Percentiles rank a stretch among this genome's conserved stretches.
phyloP scores from a whole-genome alignment of 2,888 invertebrate genomes.

The Chymomyza caudatula region DNA sequence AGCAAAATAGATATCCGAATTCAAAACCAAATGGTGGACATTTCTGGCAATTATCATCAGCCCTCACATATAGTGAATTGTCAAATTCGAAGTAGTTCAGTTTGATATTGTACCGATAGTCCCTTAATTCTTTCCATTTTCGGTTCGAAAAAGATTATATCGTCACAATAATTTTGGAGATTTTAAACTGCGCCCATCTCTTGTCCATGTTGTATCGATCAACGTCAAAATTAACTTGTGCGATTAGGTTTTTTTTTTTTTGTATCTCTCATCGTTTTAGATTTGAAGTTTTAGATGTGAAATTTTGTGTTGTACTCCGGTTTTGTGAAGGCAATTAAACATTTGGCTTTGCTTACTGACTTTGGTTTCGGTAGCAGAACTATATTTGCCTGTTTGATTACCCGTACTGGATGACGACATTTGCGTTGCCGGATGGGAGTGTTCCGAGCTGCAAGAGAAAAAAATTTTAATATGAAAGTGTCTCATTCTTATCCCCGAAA shows the following conservation, averaged over 20 bases:
- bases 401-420: slow-evolving; percentile 73
- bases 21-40: too few species aligned
- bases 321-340: slow-evolving; percentile 62
- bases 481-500: too few species aligned
- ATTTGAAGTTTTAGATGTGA: slow-evolving; percentile 58
- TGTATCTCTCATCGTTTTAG: slow-evolving; percentile 33
- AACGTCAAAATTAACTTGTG: neutral
- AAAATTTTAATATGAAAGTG: neutral
- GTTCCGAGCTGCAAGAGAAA: slow-evolving; percentile 69
- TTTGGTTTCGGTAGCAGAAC: slow-evolving; percentile 88
- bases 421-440: slow-evolving; percentile 76
- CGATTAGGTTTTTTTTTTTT: slow-evolving; percentile 21
- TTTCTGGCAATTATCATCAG: too few species aligned
- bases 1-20: too few species aligned
- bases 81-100: too few species aligned
- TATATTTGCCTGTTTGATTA: slow-evolving; percentile 78
- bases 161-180: too few species aligned
- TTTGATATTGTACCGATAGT: too few species aligned
- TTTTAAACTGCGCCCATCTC: neutral
- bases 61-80: too few species aligned
- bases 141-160: too few species aligned
- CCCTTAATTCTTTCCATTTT: too few species aligned
- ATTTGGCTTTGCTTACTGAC: slow-evolving; percentile 94
- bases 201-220: neutral
- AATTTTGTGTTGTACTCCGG: slow-evolving; percentile 68